phyloP scores from a whole-genome alignment of 23 tunicate genomes.

The Styela plicata region DNA sequence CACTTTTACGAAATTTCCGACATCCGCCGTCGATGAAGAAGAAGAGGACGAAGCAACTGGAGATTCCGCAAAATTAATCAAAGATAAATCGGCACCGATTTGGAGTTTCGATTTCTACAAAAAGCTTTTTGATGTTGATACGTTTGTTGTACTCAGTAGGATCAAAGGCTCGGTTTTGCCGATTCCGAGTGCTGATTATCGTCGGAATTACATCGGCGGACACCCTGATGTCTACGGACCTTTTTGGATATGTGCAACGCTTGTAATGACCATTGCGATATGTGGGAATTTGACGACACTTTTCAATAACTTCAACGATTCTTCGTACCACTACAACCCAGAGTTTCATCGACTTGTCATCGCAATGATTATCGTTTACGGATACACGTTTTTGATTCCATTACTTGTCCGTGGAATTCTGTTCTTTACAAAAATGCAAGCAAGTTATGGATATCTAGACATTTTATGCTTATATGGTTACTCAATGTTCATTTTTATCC shows the following conservation, averaged over 20 bases:
- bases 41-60: conserved; percentile 34
- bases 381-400: conserved; percentile 80
- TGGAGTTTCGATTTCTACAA: conserved; percentile 91
- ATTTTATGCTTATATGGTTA: conserved; percentile 85
- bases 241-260: conserved; percentile 95
- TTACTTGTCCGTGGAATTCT: conserved; percentile 43
- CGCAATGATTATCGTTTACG: conserved; percentile 67
- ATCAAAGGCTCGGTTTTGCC: conserved; percentile 76
- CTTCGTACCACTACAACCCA: conserved; percentile 58
- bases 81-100: conserved; percentile 41
- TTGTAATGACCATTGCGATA: conserved; percentile 66
- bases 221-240: conserved; percentile 97
- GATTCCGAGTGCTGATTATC: conserved; percentile 34
- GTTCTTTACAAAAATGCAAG: conserved; percentile 53
- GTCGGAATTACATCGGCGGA: conserved; percentile 55
- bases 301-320: conserved; percentile 44
- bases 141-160: conserved; percentile 45
- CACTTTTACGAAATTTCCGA: conserved; percentile 68
- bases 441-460: conserved; percentile 45
- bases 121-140: conserved; percentile 77
- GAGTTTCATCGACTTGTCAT: conserved; percentile 70
- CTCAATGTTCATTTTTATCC: conserved; percentile 76
- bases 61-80: conserved; percentile 23
- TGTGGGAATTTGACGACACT: conserved; percentile 82
- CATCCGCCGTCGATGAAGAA: conserved; percentile 61